Percentiles rank a stretch among this genome's conserved stretches.
Conservation (phyloP, 2,113 vertebrate genomes). For the Thamnophis sirtalis region DNA sequence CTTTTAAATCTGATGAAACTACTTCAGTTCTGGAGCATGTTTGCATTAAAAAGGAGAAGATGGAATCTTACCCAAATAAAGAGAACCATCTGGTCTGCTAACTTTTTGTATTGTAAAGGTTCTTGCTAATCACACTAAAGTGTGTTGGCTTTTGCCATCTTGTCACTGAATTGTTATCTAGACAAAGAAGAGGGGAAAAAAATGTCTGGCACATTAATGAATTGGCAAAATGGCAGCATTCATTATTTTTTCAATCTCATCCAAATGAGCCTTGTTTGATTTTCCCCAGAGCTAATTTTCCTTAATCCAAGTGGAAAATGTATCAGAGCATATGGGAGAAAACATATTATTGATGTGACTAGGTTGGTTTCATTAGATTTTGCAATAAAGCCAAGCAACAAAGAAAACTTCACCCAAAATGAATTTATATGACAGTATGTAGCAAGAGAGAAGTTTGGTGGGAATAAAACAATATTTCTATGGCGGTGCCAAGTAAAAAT, state of each 20-base stretch:
- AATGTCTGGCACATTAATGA: background rate
- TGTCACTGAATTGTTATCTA: background rate
- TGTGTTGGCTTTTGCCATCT: background rate
- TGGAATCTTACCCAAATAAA: background rate
- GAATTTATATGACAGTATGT: background rate
- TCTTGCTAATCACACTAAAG: background rate
- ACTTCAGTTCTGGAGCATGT: background rate
- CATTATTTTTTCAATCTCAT: background rate
- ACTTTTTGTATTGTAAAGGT: conserved; percentile 13
- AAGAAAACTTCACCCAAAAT: conserved; percentile 12
- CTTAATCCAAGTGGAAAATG: conserved; percentile 31
- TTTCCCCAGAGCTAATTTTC: conserved; percentile 5
- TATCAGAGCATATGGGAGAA: conserved; percentile 5
- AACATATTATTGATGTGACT: background rate
- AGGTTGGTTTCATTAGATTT: background rate
- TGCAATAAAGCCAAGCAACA: background rate
- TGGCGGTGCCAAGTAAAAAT: background rate
- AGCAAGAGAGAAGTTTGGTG: background rate
- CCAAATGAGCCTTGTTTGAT: conserved; percentile 13
- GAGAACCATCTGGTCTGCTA: conserved; percentile 24
- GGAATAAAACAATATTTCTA: background rate
- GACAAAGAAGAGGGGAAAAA: background rate
- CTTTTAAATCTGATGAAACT: conserved; percentile 1
- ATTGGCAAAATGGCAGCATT: background rate
- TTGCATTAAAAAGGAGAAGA: background rate